Evolutionary conservation across 2,797 vertebrate species (phyloP).

Genomic region (Apodemus agrarius): DNA sequence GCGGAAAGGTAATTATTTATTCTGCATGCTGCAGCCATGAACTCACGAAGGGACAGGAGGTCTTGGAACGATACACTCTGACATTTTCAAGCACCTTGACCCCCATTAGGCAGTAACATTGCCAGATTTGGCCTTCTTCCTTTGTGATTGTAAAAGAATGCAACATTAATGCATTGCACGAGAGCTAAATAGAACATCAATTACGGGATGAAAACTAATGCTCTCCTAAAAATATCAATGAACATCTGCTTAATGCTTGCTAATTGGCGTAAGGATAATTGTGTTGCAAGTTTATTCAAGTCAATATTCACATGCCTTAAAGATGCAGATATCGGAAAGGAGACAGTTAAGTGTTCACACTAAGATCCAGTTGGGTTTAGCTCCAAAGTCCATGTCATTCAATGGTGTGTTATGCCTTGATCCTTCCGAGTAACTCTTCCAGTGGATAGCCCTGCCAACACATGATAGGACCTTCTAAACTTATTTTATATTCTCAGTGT

Average conservation of each 20-base stretch:
- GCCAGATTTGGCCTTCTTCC: conserved; percentile 10
- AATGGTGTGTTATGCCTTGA: neutral
- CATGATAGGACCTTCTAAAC: neutral
- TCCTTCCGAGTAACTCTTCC: neutral
- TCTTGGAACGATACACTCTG: neutral
- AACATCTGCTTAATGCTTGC: conserved; percentile 32
- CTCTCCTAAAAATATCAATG: neutral
- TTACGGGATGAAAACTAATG: conserved; percentile 38
- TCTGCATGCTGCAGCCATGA: conserved; percentile 26
- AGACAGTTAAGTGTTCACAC: neutral
- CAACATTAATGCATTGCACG: neutral
- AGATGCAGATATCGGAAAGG: neutral
- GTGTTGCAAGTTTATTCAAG: neutral
- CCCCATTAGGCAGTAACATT: neutral
- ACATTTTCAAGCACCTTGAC: conserved; percentile 32
- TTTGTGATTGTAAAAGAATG: conserved; percentile 31
- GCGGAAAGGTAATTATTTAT: conserved; percentile 69
- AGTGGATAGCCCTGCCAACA: neutral
- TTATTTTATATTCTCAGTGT: neutral
- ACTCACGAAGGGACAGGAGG: conserved; percentile 29
- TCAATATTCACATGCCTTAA: neutral
- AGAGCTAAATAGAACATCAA: conserved; percentile 44
- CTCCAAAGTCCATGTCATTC: neutral
- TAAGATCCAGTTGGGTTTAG: neutral
- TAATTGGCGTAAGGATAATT: neutral